Evolutionary conservation across 2,797 vertebrate genomes (phyloP), one percentile per base, ranked within the genome.

Genomic region (Brachyrhaphis roseni): DNA sequence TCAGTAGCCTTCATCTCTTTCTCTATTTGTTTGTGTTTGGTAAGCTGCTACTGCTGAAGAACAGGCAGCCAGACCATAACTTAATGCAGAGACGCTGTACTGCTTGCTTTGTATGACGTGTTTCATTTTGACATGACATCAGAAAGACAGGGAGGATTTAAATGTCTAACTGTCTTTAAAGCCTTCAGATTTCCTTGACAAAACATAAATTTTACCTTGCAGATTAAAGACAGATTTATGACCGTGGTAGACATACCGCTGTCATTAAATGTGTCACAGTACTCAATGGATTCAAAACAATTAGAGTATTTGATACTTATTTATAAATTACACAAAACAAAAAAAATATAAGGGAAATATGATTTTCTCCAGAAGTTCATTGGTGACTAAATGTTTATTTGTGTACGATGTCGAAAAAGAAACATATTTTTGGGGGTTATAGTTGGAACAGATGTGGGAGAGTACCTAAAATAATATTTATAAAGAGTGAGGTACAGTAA

Each of bases 401-500:
- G 26, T 59, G 74, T 79, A 15, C 12, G 1, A 45, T 36, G n/a
- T 46, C 57, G 31, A 41, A 71, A 49, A 16, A 84, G 82, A 34
- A 80, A 68, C 55, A 78, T 34, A 74, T 75, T 77, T 77, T 78
- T 82, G 5, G 2, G 6, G 5, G 13, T 45, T 64, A 36, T 53
- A 47, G 47, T 36, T 49, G 45, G 20, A 62, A 76, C 75, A 34
- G 81, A 74, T 79, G 3, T 13, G 80, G n/a, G 76, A 82, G 84
- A 74, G 28, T 55, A n/a, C 72, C 86, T 23, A 78, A 79, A 64
- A 72, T 74, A 82, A 36, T 84, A 84, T 80, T 78, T 76, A 75
- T 15, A 78, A 39, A 59, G 87, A 87, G 70, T 79, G 53, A 62
- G 31, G 1, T 34, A 31, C 64, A 72, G 77, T 88, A 90, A 94